These are phyloP conservation scores for Sanderia malayensis DNA, from an alignment of 30 jellyfish, hydroid and myxozoan genomes.

Conservation along the genomic window DNA sequence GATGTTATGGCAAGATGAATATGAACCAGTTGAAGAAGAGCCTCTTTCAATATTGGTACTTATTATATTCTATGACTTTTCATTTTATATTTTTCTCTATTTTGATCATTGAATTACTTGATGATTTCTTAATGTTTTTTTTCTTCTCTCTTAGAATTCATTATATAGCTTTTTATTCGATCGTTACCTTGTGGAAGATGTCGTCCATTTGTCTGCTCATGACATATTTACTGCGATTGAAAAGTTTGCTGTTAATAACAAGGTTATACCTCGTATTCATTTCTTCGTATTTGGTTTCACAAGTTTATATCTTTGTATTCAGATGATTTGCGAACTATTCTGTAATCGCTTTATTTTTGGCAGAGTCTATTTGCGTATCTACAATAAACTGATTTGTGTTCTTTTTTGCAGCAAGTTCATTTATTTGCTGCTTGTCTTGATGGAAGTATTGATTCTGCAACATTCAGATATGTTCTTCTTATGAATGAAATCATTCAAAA, in stretches of 20 bases:
- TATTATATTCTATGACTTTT: neutral
- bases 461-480: conserved; percentile 52
- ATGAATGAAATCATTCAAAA: conserved; percentile 50
- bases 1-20: conserved; percentile 54
- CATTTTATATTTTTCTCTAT: no score
- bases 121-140: no score
- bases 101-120: no score
- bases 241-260: conserved; percentile 22
- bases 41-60: conserved; percentile 29
- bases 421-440: conserved; percentile 59
- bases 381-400: neutral
- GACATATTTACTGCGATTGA: conserved; percentile 35
- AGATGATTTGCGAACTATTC: no score
- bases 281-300: no score
- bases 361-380: no score
- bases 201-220: conserved; percentile 11
- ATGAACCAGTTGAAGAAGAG: conserved; percentile 43
- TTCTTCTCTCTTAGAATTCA: conserved; percentile 43
- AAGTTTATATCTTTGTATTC: no score
- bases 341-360: no score
- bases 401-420: conserved; percentile 40
- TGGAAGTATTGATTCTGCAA: conserved; percentile 64
- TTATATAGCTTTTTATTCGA: conserved; percentile 46
- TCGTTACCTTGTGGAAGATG: conserved; percentile 50
- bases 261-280: conserved; percentile 23